Evolutionary conservation across 2,888 invertebrate species (phyloP).

Genomic region (Apamea anceps): DNA sequence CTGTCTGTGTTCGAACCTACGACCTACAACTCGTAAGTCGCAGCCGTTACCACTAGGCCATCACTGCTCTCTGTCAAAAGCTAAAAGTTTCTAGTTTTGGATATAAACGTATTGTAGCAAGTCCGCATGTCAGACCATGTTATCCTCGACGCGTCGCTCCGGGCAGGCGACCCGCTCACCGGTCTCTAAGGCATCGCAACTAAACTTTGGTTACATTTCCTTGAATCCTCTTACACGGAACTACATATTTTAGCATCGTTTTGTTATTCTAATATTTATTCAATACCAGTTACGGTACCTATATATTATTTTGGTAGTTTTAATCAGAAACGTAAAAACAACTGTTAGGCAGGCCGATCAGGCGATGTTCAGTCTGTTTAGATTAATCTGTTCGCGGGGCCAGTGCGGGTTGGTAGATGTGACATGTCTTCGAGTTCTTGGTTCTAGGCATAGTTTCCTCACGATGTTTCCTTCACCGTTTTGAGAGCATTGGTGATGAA

Average conservation of each 20-base stretch:
- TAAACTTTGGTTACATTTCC: slow-evolving; percentile 23
- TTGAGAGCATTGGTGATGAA: not conserved
- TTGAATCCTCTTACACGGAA: slow-evolving; percentile 20
- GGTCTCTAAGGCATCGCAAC: slow-evolving; percentile 50
- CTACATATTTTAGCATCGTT: slow-evolving; percentile 1
- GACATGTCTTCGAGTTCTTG: not conserved
- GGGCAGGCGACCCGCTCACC: slow-evolving; percentile 23
- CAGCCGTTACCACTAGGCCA: too few species aligned
- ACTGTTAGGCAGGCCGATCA: not conserved
- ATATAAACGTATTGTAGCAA: not conserved
- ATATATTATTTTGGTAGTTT: not conserved
- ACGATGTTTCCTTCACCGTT: not conserved
- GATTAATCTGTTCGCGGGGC: too few species aligned
- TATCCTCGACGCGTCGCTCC: slow-evolving; percentile 10
- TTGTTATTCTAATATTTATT: slow-evolving; percentile 2
- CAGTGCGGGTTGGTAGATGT: not conserved
- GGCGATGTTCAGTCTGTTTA: not conserved
- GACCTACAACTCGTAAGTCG: too few species aligned
- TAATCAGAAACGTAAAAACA: not conserved
- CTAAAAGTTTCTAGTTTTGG: not conserved
- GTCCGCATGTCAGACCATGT: not conserved
- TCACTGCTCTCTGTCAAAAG: not conserved
- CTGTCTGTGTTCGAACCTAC: too few species aligned
- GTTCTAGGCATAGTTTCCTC: not conserved
- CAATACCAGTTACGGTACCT: not conserved